Percentiles rank a stretch among this genome's conserved stretches.
Evolutionary conservation across 2,888 invertebrate genomes (phyloP).

Genomic region (Temnothorax unifasciatus): DNA sequence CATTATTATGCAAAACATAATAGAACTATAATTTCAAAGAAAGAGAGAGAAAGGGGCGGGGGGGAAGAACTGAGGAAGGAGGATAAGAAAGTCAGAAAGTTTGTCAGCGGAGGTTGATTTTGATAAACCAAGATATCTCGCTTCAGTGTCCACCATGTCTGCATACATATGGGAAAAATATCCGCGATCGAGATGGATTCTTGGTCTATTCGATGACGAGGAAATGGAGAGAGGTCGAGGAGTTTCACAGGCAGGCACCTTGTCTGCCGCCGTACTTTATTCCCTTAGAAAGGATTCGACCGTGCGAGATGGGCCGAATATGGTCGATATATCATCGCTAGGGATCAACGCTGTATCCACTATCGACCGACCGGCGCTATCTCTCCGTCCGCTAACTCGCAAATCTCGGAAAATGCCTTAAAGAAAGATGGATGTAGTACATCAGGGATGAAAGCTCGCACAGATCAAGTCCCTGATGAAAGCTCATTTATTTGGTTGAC

Average conservation of each 20-base stretch:
- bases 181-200: slow-evolving; percentile 54
- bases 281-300: slow-evolving; percentile 43
- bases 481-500: slow-evolving; percentile 17
- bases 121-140: slow-evolving; percentile 24
- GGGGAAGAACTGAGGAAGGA: not conserved
- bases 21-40: not conserved
- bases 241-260: slow-evolving; percentile 35
- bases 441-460: slow-evolving; percentile 40
- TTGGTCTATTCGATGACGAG: slow-evolving; percentile 43
- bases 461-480: slow-evolving; percentile 18
- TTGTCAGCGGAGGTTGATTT: not conserved
- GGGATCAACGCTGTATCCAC: slow-evolving; percentile 57
- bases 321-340: slow-evolving; percentile 52
- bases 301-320: slow-evolving; percentile 34
- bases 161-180: slow-evolving; percentile 68
- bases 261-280: slow-evolving; percentile 35
- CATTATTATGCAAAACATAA: slow-evolving; percentile 23
- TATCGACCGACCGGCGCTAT: slow-evolving; percentile 46
- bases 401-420: slow-evolving; percentile 53
- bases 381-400: slow-evolving; percentile 47
- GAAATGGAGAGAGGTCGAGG: slow-evolving; percentile 41
- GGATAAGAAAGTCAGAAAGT: slow-evolving; percentile 1
- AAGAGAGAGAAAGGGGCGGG: not conserved
- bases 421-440: slow-evolving; percentile 51
- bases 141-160: slow-evolving; percentile 65